Conservation (phyloP, 2,113 vertebrate species). For the Pungitius pungitius region DNA sequence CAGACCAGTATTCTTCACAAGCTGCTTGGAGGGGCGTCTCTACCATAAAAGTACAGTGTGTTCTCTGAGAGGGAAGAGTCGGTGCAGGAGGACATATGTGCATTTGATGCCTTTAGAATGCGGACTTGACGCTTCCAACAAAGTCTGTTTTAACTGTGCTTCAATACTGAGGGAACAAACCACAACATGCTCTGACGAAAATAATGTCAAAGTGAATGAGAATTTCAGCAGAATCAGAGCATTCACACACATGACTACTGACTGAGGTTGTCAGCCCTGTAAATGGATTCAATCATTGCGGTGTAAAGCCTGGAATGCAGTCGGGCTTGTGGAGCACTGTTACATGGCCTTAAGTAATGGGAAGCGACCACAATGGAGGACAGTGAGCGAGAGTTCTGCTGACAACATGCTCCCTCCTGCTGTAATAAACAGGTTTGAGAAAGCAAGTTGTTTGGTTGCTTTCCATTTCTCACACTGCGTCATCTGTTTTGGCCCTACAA, state of each 20-base stretch:
- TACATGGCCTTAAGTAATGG: slow-evolving; percentile 47
- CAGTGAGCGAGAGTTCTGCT: slow-evolving; percentile 58
- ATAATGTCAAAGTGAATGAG: background rate
- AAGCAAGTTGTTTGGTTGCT: slow-evolving; percentile 41
- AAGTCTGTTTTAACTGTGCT: background rate
- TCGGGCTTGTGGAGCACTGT: slow-evolving; percentile 4
- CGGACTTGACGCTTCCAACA: background rate
- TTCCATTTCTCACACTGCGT: slow-evolving; percentile 46
- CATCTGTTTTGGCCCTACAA: slow-evolving; percentile 51
- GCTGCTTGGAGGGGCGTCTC: slow-evolving; percentile 47
- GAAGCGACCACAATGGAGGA: slow-evolving; percentile 45
- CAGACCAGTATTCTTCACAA: slow-evolving; percentile 14
- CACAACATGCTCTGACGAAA: background rate
- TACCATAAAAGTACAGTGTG: slow-evolving; percentile 63
- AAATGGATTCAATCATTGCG: background rate
- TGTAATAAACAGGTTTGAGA: slow-evolving; percentile 53
- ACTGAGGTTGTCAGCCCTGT: background rate
- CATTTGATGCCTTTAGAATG: slow-evolving; percentile 4
- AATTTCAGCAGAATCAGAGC: background rate
- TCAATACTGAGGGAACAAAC: background rate
- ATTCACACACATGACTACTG: background rate
- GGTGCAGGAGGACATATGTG: background rate
- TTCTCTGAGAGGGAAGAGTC: slow-evolving; percentile 42
- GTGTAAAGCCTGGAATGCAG: slow-evolving; percentile 16
- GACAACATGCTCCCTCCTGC: slow-evolving; percentile 39